A percentile compares a stretch with the other conserved stretches of the same genome.
These are phyloP conservation scores for Coilia nasus DNA, from an alignment of 2,797 vertebrate species.

Conservation along the genomic window DNA sequence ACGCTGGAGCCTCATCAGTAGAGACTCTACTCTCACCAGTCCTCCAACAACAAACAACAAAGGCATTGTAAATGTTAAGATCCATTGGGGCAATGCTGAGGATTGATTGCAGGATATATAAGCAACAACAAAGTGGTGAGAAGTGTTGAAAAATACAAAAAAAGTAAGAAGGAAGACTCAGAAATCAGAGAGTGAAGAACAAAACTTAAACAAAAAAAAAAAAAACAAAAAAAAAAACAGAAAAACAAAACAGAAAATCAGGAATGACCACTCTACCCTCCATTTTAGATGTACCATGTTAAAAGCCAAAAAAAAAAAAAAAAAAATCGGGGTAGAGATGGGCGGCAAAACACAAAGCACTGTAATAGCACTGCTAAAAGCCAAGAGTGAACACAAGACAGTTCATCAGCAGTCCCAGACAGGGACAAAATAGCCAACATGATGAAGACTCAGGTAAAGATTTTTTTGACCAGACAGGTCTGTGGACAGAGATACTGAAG, in stretches of 20 bases:
- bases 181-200: slow-evolving; percentile 26
- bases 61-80: slow-evolving; percentile 62
- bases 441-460: neutral
- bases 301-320: slow-evolving; percentile 43
- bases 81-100: slow-evolving; percentile 73
- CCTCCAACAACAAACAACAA: slow-evolving; percentile 33
- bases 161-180: slow-evolving; percentile 27
- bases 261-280: slow-evolving; percentile 58
- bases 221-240: neutral
- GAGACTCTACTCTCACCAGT: slow-evolving; percentile 72
- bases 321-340: slow-evolving; percentile 43
- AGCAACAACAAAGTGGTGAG: slow-evolving; percentile 38
- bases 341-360: slow-evolving; percentile 8
- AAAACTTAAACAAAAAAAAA: slow-evolving; percentile 12
- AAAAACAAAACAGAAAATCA: slow-evolving; percentile 35
- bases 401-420: slow-evolving; percentile 18
- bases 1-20: neutral
- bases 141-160: neutral
- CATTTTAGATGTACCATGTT: slow-evolving; percentile 59
- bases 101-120: slow-evolving; percentile 79
- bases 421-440: neutral
- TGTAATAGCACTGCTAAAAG: slow-evolving; percentile 1
- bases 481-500: neutral
- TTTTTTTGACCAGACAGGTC: neutral
- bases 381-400: neutral